Evolutionary conservation across 2,888 invertebrate species (phyloP), one percentile per base, ranked within the genome.

Genomic region (Pteria penguin): DNA sequence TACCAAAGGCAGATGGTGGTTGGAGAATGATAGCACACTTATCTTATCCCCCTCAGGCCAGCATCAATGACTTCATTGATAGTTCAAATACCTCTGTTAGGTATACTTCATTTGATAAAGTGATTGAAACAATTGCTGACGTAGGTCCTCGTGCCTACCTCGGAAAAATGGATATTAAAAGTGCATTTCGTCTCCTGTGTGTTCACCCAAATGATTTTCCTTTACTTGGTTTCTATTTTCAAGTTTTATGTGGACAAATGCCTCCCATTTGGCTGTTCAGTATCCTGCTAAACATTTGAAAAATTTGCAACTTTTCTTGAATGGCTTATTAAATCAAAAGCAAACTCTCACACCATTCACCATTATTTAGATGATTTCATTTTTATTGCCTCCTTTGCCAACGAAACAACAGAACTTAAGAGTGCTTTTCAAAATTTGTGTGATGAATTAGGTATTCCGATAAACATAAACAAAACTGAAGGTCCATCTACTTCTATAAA

Each of bases 351-450:
- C 18, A 45, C 70, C 14, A 31, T 70, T 2, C 57, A 70, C 45
- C 70, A 70, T 32, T 70, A 70, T n/a, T 22, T 70, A 45, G 70
- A 70, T 61, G 66, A 66, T 26, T 66, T 66, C 33, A 66, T 66
- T 18, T 45, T 45, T 18, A 45, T 45, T 14, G 8, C 45, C 45
- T 18, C 45, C 18, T 45, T 14, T 18, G 11, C 11, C 18, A 45
- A 45, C 18, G 45, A 18, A 45, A 8, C 45, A 14, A 8, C 8
- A 18, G 18, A 45, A 45, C 45, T 45, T 14, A 45, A 14, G 45
- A 14, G 11, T 14, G 45, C 45, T 45, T n/a, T n/a, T n/a, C n/a
- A n/a, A n/a, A n/a, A n/a, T n/a, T n/a, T 45, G 45, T 45, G 45
- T 45, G 45, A 14, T 18, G 18, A 45, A 45, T 45, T 45, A 18